Conservation (phyloP, 2,888 invertebrate genomes). For the Luffia ferchaultella region DNA sequence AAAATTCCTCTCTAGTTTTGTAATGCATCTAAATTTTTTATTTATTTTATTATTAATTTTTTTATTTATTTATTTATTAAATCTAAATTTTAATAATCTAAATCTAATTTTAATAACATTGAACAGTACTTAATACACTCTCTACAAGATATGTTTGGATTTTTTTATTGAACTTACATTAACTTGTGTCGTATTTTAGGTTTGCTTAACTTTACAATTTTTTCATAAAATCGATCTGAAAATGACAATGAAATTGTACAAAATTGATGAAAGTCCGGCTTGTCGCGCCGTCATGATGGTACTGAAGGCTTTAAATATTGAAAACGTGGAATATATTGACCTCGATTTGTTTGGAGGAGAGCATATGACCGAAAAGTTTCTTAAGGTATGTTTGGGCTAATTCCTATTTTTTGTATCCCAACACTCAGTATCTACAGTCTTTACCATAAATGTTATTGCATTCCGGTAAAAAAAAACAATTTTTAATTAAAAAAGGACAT, state of each 20-base stretch:
- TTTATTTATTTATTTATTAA: no score
- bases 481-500: conserved; percentile 3
- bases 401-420: background rate
- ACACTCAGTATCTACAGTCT: no score
- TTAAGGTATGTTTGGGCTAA: conserved; percentile 29
- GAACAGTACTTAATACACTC: no score
- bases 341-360: conserved; percentile 25
- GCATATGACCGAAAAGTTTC: conserved; percentile 28
- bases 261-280: conserved; percentile 22
- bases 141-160: no score
- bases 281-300: conserved; percentile 21
- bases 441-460: background rate
- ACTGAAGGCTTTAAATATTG: conserved; percentile 17
- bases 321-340: conserved; percentile 15
- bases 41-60: no score
- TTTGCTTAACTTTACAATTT: no score
- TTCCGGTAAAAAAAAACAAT: background rate
- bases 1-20: no score
- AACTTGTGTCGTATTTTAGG: no score
- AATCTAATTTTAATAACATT: no score
- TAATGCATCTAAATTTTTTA: no score
- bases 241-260: conserved; percentile 16
- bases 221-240: background rate
- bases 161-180: no score
- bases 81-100: no score